Base-by-base conservation (phyloP, 1,140 invertebrate species). In the Dendroctonus ponderosae region DNA sequence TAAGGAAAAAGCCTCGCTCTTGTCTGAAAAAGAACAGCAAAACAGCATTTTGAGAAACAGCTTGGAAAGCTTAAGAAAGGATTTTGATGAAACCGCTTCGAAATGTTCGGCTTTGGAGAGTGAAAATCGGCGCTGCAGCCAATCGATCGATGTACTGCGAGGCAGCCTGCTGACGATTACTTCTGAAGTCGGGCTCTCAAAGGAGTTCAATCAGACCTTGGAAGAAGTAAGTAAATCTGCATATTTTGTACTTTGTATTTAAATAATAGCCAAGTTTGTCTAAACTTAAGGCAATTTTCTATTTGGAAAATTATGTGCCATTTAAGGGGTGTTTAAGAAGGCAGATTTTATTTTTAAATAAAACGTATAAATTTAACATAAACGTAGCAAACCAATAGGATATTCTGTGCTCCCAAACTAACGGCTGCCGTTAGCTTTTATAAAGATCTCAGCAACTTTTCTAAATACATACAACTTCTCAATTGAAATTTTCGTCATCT, bases 171-270 rank as follows among this genome's bases (percentile, higher is more conserved):
- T 56, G 9, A 66, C 37, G 39, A 57, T 63, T 11, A 11, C 51
- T 12, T 42, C 39, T 0, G 70, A 68, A 41, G 15, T 52, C 2
- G 49, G 64, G 7, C 40, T 15, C 14, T 63, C 68, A n/a, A 71
- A 63, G 42, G 60, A 63, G 8, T 51, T 58, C 6, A 53, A 68
- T 12, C 60, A 59, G n/a, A 15, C 6, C 26, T 44, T 68, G 7
- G 70, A 68, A 63, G n/a, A 67, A 41, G 68, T 70, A 67, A 46
- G 11, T n/a, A n/a, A n/a, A n/a, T n/a, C n/a, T n/a, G n/a, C n/a
- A n/a, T n/a, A 38, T 6, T 39, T 38, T 7, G 12, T 51, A 51
- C 15, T 51, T 51, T 51, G 12, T 15, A 7, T 7, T 51, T 7
- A 9, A 14, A 51, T 12, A 9, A 51, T 15, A 51, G 6, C 7